A percentile compares a stretch with the other conserved stretches of the same genome.
These are phyloP conservation scores for Neosilurus hyrtlii DNA, from an alignment of 2,797 vertebrate species.

Conservation along the genomic window DNA sequence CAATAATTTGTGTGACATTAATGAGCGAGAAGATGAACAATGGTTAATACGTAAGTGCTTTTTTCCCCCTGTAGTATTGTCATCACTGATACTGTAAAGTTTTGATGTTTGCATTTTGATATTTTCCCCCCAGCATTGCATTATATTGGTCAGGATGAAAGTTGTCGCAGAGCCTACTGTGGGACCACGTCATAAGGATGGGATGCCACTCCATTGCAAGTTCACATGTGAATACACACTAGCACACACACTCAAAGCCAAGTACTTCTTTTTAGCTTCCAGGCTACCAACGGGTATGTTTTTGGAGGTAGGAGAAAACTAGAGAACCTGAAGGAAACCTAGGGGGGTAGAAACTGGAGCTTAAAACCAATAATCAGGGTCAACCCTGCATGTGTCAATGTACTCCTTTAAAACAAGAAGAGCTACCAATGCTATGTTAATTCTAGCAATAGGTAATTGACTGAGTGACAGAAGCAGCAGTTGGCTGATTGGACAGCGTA, in stretches of 20 bases:
- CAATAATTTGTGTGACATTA: not conserved
- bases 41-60: not conserved
- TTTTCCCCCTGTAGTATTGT: not conserved
- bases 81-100: not conserved
- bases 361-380: not conserved
- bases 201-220: conserved; percentile 4
- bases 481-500: conserved; percentile 10
- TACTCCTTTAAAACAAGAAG: not conserved
- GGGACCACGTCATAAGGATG: not conserved
- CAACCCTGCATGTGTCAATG: not conserved
- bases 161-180: not conserved
- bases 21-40: not conserved
- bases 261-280: not conserved
- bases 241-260: not conserved
- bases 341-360: not conserved
- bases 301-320: not conserved
- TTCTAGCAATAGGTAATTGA: conserved; percentile 4
- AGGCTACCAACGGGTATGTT: not conserved
- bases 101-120: not conserved
- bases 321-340: not conserved
- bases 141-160: not conserved
- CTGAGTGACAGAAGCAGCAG: conserved; percentile 11
- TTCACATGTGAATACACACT: not conserved
- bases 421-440: not conserved
- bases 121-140: not conserved